Percentiles rank a stretch among this genome's conserved stretches.
phyloP scores from a whole-genome alignment of 1,140 invertebrate species.

The Piezodorus guildinii region DNA sequence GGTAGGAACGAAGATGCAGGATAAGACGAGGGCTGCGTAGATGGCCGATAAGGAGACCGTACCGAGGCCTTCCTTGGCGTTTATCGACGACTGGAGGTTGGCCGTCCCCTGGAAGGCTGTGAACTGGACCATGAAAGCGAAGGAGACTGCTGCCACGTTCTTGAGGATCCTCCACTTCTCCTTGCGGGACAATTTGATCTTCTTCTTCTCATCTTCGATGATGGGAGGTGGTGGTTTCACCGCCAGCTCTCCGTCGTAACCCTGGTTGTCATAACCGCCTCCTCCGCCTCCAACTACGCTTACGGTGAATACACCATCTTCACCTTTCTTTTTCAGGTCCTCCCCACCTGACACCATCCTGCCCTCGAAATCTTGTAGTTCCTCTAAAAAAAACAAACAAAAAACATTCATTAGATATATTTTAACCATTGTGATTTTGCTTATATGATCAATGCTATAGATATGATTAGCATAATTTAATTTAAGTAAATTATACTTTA shows the following conservation, averaged over 20 bases:
- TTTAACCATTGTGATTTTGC: no score
- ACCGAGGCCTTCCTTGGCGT: slow-evolving; percentile 64
- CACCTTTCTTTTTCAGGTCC: slow-evolving; percentile 23
- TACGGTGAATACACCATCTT: slow-evolving; percentile 28
- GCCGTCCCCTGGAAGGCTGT: slow-evolving; percentile 78
- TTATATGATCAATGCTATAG: no score
- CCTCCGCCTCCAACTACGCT: slow-evolving; percentile 21
- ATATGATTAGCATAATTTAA: no score
- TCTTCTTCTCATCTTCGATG: slow-evolving; percentile 51
- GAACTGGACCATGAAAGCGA: slow-evolving; percentile 86
- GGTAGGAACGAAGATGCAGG: slow-evolving; percentile 86
- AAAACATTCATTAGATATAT: background rate
- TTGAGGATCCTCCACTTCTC: slow-evolving; percentile 81
- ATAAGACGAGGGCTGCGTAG: slow-evolving; percentile 78
- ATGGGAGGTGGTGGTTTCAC: slow-evolving; percentile 43
- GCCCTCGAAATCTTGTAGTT: slow-evolving; percentile 7
- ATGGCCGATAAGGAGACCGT: slow-evolving; percentile 74
- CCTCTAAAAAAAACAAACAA: slow-evolving; percentile 21
- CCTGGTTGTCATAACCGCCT: slow-evolving; percentile 39
- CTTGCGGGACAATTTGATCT: slow-evolving; percentile 58
- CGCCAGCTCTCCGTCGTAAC: slow-evolving; percentile 43
- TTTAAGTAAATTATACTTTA: no score
- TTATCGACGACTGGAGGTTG: slow-evolving; percentile 79
- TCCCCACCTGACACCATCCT: slow-evolving; percentile 18
- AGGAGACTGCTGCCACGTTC: slow-evolving; percentile 72